Conservation (phyloP, 2,113 vertebrate species). For the Macquaria australasica region DNA sequence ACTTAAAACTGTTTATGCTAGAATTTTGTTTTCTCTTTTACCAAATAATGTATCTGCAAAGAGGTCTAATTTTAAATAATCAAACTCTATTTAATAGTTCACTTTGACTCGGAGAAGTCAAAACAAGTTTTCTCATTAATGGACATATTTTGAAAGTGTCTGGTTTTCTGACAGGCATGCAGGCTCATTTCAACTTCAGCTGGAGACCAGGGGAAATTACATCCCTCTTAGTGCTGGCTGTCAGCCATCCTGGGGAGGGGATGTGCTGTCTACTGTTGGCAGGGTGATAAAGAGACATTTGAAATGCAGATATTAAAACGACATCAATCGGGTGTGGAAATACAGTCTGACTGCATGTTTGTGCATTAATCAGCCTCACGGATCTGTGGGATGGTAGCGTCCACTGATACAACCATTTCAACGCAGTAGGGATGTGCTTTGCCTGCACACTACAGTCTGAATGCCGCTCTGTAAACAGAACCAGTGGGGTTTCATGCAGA, state of each 20-base stretch:
- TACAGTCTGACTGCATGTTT: constrained; percentile 19
- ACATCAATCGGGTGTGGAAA: background rate
- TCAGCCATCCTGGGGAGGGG: constrained; percentile 21
- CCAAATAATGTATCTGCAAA: background rate
- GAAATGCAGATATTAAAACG: constrained; percentile 51
- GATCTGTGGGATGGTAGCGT: constrained; percentile 7
- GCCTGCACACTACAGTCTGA: background rate
- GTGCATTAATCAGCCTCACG: constrained; percentile 19
- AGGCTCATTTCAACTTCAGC: constrained; percentile 19
- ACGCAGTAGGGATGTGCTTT: constrained; percentile 24
- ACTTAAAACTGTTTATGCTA: background rate
- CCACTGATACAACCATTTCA: constrained; percentile 8
- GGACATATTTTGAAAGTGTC: constrained; percentile 2
- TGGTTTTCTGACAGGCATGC: constrained; percentile 18
- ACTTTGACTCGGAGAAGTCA: constrained; percentile 1
- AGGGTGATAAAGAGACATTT: constrained; percentile 44
- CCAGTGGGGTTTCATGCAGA: constrained; percentile 26
- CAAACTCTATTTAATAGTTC: background rate
- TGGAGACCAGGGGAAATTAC: constrained; percentile 29
- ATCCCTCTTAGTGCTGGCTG: constrained; percentile 5
- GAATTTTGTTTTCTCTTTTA: background rate
- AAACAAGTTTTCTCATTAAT: constrained; percentile 18
- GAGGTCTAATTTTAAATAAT: background rate
- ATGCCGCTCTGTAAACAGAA: constrained; percentile 45
- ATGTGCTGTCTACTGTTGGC: constrained; percentile 15